phyloP scores from a whole-genome alignment of 2,888 invertebrate genomes.

The Epistrophe grossulariae region DNA sequence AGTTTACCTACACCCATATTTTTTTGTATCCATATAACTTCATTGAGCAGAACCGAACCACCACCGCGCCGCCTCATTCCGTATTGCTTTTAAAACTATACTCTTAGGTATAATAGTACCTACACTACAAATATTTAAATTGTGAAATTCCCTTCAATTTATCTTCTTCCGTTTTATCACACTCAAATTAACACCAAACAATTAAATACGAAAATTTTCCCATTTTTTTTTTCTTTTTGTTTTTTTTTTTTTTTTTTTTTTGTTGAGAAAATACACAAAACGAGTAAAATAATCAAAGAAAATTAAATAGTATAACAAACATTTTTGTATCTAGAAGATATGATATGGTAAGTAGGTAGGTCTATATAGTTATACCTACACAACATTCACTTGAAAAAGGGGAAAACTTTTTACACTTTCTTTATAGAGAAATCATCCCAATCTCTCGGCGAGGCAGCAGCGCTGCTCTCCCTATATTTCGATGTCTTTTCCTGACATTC shows the following conservation, averaged over 20 bases:
- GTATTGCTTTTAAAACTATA: not conserved
- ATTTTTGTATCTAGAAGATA: slow-evolving; percentile 12
- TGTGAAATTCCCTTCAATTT: slow-evolving; percentile 63
- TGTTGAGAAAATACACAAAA: slow-evolving; percentile 2
- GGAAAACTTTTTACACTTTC: slow-evolving; percentile 67
- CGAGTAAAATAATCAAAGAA: not conserved
- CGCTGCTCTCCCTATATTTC: slow-evolving; percentile 36
- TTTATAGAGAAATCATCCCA: slow-evolving; percentile 73
- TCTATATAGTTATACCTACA: too few species aligned
- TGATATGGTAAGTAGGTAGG: too few species aligned
- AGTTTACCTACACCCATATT: not conserved
- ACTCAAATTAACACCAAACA: slow-evolving; percentile 73
- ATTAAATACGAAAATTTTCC: slow-evolving; percentile 70
- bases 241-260: not conserved
- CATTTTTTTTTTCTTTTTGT: slow-evolving; percentile 12
- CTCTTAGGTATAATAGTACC: not conserved
- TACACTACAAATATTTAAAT: slow-evolving; percentile 39
- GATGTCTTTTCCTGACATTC: slow-evolving; percentile 5
- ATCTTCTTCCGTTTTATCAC: slow-evolving; percentile 63
- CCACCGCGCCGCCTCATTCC: not conserved
- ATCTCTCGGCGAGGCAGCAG: slow-evolving; percentile 9
- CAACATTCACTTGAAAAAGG: slow-evolving; percentile 45
- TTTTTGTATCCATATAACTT: not conserved
- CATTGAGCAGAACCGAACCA: not conserved
- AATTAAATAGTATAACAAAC: slow-evolving; percentile 15